These are phyloP conservation scores for Gerris lacustris DNA, from an alignment of 2,888 invertebrate species.

Conservation along the genomic window DNA sequence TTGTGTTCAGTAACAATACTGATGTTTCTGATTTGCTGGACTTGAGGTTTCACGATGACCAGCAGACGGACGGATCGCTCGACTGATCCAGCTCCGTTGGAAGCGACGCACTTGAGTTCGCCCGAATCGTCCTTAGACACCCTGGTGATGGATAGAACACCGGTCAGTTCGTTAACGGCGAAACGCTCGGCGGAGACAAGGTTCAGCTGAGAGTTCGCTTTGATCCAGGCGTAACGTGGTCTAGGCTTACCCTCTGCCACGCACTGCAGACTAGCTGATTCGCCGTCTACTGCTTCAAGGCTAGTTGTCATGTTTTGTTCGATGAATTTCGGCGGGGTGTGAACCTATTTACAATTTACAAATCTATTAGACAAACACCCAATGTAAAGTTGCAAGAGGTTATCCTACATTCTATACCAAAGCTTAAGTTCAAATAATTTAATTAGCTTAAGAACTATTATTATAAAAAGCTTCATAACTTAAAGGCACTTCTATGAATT, in stretches of 20 bases:
- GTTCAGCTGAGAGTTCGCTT: constrained; percentile 56
- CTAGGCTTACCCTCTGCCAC: constrained; percentile 72
- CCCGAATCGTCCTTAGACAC: constrained; percentile 59
- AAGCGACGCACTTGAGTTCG: constrained; percentile 66
- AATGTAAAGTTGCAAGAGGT: too few relatives aligned
- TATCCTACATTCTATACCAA: too few relatives aligned
- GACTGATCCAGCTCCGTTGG: constrained; percentile 62
- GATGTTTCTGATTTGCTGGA: constrained; percentile 62
- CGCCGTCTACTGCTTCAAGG: constrained; percentile 66
- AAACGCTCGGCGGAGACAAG: constrained; percentile 47
- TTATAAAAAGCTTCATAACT: too few relatives aligned
- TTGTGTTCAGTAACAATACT: constrained; percentile 52
- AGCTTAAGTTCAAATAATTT: too few relatives aligned
- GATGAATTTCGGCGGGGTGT: constrained; percentile 62
- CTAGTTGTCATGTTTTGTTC: constrained; percentile 42
- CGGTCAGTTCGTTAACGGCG: constrained; percentile 32
- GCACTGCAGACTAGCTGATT: constrained; percentile 61
- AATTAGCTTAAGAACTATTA: too few relatives aligned
- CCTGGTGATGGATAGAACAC: constrained; percentile 51
- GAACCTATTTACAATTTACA: constrained; percentile 44
- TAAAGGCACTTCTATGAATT: too few relatives aligned
- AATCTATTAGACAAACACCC: not conserved
- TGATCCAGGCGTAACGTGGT: constrained; percentile 74
- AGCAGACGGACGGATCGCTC: constrained; percentile 55
- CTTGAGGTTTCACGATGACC: constrained; percentile 63